phyloP scores from a whole-genome alignment of 1,140 invertebrate genomes.

The Drosophila chauvacae region DNA sequence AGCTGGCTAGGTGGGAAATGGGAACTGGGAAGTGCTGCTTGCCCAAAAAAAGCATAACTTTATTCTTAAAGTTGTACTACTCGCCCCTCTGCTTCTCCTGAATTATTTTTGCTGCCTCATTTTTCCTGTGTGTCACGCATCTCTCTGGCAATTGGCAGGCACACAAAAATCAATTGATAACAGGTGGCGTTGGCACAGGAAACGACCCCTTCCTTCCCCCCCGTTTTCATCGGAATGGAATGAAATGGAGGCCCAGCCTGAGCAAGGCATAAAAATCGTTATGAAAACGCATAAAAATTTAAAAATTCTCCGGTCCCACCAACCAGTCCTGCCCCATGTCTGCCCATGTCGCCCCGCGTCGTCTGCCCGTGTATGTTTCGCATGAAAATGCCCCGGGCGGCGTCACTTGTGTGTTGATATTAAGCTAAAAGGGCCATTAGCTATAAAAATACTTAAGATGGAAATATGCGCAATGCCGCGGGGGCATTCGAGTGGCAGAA shows the following conservation, averaged over 20 bases:
- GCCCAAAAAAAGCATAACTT: neutral
- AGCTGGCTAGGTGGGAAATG: slow-evolving; percentile 23
- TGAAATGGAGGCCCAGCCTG: slow-evolving; percentile 27
- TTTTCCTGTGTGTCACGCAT: slow-evolving; percentile 37
- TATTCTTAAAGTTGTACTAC: slow-evolving; percentile 32
- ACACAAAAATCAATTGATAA: slow-evolving; percentile 80
- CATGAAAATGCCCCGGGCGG: slow-evolving; percentile 26
- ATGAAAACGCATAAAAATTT: slow-evolving; percentile 62
- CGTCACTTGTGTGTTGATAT: slow-evolving; percentile 71
- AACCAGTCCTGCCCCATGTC: slow-evolving; percentile 8
- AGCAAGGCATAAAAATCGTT: slow-evolving; percentile 60
- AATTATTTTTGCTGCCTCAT: slow-evolving; percentile 33
- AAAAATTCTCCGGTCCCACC: slow-evolving; percentile 24
- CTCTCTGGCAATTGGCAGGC: slow-evolving; percentile 53
- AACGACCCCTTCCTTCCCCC: slow-evolving; percentile 10
- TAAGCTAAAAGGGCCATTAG: slow-evolving; percentile 81
- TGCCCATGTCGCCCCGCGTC: neutral
- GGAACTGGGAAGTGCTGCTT: slow-evolving; percentile 20
- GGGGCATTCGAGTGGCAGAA: slow-evolving; percentile 58
- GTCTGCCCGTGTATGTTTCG: slow-evolving; percentile 15
- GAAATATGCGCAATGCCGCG: slow-evolving; percentile 70
- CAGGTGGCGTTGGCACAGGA: slow-evolving; percentile 76
- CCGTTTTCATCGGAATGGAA: neutral
- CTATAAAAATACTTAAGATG: slow-evolving; percentile 82
- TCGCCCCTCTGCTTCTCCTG: neutral